Base-by-base conservation (phyloP, 2,888 invertebrate species). In the Limnephilus lunatus region DNA sequence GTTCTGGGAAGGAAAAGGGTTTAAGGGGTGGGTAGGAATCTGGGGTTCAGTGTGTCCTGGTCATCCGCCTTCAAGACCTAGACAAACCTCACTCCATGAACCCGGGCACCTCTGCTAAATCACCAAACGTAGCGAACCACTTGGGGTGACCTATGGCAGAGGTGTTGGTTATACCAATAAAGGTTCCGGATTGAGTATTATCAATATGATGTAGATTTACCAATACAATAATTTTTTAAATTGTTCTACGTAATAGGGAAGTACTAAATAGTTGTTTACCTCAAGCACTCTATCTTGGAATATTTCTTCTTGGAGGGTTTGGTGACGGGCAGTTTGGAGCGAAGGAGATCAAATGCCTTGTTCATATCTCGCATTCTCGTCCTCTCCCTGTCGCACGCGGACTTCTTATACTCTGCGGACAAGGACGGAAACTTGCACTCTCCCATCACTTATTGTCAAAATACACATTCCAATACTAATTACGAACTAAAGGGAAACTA, bases 351-450 rank as follows among this genome's bases (percentile, higher is more conserved):
- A 94, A 98, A 98, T 0, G 98, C 98, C 90, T 97, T 96, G 95
- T 98, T 98, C 98, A 98, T 98, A 94, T 98, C 98, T 3, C 98
- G 96, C 98, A 98, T 98, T 81, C 98, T 96, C 0, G 98, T 98
- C 7, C 98, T 95, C 94, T 98, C 98, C 39, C 98, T 96, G 94
- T 98, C 98, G 94, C 98, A 98, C 0, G 98, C 98, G 0, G 98
- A 98, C 95, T 98, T 98, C 95, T 98, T 98, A 95, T 98, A 98
- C 95, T 98, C 98, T 98, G 95, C 25, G 68, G 68, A 89, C 68
- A 88, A 88, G 53, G 48, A 90, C 83, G 35, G 82, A 82, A 86
- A 86, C 86, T 68, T 68, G 68, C 68, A 68, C 25, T 68, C 68
- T 68, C 68, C 68, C 68, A 68, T 68, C 68, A 68, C 25, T 68